These are phyloP conservation scores for Hydrolagus affinis DNA, from an alignment of 2,113 vertebrate species.

Conservation along the genomic window DNA sequence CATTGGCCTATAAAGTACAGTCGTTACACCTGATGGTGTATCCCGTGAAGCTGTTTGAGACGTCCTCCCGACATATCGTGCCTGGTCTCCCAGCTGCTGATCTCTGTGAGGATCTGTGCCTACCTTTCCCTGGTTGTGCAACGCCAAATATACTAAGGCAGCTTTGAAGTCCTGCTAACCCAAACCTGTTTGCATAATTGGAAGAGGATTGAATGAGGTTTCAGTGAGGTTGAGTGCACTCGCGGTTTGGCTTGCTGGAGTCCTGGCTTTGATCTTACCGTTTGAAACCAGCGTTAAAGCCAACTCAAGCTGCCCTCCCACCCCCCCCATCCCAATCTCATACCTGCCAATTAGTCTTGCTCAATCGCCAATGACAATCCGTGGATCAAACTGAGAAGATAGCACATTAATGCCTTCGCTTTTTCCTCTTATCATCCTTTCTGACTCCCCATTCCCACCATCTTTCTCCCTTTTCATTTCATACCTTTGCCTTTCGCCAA, in stretches of 20 bases:
- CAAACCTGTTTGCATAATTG: conserved; percentile 2
- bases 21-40: too few species aligned
- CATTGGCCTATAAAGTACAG: too few species aligned
- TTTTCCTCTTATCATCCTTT: not conserved
- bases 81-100: not conserved
- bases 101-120: not conserved
- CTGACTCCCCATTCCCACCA: not conserved
- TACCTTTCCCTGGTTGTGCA: not conserved
- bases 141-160: conserved; percentile 3
- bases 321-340: not conserved
- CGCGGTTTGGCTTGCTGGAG: not conserved
- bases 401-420: not conserved
- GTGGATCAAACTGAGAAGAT: not conserved
- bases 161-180: not conserved
- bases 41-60: too few species aligned
- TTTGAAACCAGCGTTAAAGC: conserved; percentile 20
- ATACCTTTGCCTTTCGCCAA: too few species aligned
- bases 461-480: too few species aligned
- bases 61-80: too few species aligned
- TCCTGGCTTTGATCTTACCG: not conserved
- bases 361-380: not conserved
- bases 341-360: conserved; percentile 25
- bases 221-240: too few species aligned
- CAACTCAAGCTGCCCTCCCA: not conserved
- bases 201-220: not conserved